Evolutionary conservation across 37 sponge, comb jelly and placozoan species (phyloP), one percentile per base, ranked within the genome.

Genomic region (Ianthella basta): DNA sequence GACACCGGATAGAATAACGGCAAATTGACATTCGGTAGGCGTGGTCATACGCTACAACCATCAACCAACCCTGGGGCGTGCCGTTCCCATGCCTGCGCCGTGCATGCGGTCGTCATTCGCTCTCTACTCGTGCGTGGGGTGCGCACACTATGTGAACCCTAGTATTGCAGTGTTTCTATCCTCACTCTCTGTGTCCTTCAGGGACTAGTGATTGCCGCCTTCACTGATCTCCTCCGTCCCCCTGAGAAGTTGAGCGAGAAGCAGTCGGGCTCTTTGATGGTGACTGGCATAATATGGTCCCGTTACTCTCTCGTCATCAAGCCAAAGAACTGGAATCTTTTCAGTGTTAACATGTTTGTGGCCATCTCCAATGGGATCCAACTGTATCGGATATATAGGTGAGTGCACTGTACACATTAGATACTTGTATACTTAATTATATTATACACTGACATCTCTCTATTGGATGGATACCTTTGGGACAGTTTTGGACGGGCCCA

Each of bases 281-380:
- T 92, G 27, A 96, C 97, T 10, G 89, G 97, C 4, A 37, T 82
- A 18, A 96, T 96, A 20, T 96, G 97, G 97, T 73, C 97, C 44
- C 75, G 97, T 30, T 96, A 96, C 75, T 94, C 94, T 0, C 53
- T 91, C 14, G 94, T 96, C 29, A 94, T 96, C 59, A 89, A 56
- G 14, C 97, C 97, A 36, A 87, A 80, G 56, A 96, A 94, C 80
- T 94, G 88, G 81, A 89, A 89, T 36, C 87, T 96, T 41, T 96
- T 96, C 65, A 41, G 83, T 60, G 97, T 96, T 23, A 96, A 96
- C 63, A 32, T 94, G 59, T 92, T 95, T 86, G 83, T 92, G 32
- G 92, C 89, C 10, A 15, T 50, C 5, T 87, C 93, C 27, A 88
- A 88, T 40, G 64, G 80, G 33, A 83, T 38, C 30, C 92, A 91